Percentiles rank a stretch among this genome's conserved stretches.
Conservation (phyloP, 2,113 vertebrate species). For the Donacobius atricapilla region DNA sequence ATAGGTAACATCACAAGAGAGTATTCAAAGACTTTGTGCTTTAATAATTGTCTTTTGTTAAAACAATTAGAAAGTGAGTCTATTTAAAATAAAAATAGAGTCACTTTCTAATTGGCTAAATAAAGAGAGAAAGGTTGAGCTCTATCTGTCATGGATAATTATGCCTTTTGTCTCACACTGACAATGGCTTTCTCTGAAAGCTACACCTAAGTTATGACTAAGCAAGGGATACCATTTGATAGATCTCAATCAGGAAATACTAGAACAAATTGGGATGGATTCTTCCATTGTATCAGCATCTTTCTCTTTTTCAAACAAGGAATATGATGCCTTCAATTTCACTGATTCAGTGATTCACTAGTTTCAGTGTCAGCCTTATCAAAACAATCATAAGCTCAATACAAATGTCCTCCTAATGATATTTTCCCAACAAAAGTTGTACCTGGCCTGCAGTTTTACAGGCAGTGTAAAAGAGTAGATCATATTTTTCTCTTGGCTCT, state of each 20-base stretch:
- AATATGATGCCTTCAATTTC: slow-evolving; percentile 68
- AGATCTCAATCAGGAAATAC: slow-evolving; percentile 61
- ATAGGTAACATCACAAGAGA: background rate
- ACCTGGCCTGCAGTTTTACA: slow-evolving; percentile 52
- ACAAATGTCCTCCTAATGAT: slow-evolving; percentile 66
- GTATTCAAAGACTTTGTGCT: background rate
- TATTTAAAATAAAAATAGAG: background rate
- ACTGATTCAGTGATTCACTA: slow-evolving; percentile 73
- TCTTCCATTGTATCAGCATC: slow-evolving; percentile 47
- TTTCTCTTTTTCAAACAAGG: slow-evolving; percentile 63
- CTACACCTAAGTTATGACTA: slow-evolving; percentile 43
- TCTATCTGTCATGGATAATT: slow-evolving; percentile 45
- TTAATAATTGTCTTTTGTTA: slow-evolving; percentile 32
- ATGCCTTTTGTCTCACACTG: background rate
- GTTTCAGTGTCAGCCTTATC: slow-evolving; percentile 71
- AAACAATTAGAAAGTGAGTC: slow-evolving; percentile 1
- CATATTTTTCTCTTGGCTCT: slow-evolving; percentile 51
- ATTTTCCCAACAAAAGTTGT: slow-evolving; percentile 71
- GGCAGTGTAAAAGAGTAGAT: slow-evolving; percentile 36
- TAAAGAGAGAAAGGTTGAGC: background rate
- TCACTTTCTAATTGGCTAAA: background rate
- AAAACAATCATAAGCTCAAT: slow-evolving; percentile 66
- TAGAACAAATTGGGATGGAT: slow-evolving; percentile 64
- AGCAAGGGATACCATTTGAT: slow-evolving; percentile 59
- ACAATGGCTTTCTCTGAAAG: slow-evolving; percentile 52